Base-by-base conservation (phyloP, 2,888 invertebrate genomes). In the Xanthia icteritia region DNA sequence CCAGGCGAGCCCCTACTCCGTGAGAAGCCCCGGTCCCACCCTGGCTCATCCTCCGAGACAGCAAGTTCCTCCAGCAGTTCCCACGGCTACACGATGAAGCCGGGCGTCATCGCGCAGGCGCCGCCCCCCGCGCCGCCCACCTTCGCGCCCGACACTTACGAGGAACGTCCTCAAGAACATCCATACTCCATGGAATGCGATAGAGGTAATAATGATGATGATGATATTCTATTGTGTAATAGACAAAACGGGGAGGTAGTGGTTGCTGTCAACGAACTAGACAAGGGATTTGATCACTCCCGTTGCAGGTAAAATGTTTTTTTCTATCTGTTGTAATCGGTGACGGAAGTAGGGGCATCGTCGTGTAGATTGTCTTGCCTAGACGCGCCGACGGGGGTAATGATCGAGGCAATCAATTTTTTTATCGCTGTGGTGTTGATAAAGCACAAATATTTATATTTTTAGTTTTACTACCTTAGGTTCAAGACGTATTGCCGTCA, bases 61-160 rank as follows among this genome's bases (percentile, higher is more conserved):
- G 92, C 96, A 2, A 97, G 97, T 77, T 97, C 97, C 0, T 97
- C 97, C 0, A 95, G 97, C 89, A 97, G 97, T 71, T 96, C 95
- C 0, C 94, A 93, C 48, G 92, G 94, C 8, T 96, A 92, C 90
- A 87, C 79, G 20, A 73, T 88, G 75, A 93, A 93, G 87, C 68
- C 86, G 5, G 89, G 91, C 42, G 93, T 94, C 39, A 94, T 95
- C 36, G 83, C 92, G 78, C 88, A 91, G 83, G 88, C 87, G 42
- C 96, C 89, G 69, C 92, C 94, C 45, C 92, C 93, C 45, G 92
- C 92, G 58, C 93, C 94, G 0, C 93, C 93, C 4, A 86, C 95
- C 51, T 93, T 93, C 84, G 65, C 89, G 0, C 80, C 87, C 6
- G 94, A 94, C 31, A 73, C 86, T 61, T 95, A 92, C 77, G 94